Evolutionary conservation across 2,797 vertebrate species (phyloP).

Genomic region (Anisognathus igniventris): DNA sequence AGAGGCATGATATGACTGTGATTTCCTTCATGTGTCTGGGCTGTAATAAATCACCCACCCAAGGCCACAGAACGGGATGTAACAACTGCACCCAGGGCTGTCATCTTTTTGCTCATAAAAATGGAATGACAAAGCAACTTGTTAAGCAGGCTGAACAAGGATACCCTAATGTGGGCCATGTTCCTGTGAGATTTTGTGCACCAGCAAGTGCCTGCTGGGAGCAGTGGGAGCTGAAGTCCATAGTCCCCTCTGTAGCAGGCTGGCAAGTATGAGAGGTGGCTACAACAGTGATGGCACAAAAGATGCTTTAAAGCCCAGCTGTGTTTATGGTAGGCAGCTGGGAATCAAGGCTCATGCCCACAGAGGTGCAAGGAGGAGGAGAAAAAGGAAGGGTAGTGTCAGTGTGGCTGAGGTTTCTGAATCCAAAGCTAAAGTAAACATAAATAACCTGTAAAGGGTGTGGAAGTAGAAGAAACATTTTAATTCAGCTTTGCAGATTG

Average conservation of each 20-base stretch:
- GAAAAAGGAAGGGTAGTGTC: neutral
- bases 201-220: neutral
- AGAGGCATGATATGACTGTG: neutral
- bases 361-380: neutral
- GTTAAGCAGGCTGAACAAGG: neutral
- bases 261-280: neutral
- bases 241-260: neutral
- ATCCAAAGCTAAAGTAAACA: neutral
- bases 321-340: neutral
- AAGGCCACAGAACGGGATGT: neutral
- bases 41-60: neutral
- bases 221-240: fast-evolving
- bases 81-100: neutral
- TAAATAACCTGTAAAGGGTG: neutral
- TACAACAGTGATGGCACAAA: neutral
- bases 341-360: neutral
- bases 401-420: neutral
- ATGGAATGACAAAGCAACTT: neutral
- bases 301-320: neutral
- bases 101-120: neutral
- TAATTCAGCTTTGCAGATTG: neutral
- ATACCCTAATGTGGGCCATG: neutral
- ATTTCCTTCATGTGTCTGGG: neutral
- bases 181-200: neutral
- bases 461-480: neutral